Conservation (phyloP, 2,888 invertebrate genomes). For the Metellina segmentata region DNA sequence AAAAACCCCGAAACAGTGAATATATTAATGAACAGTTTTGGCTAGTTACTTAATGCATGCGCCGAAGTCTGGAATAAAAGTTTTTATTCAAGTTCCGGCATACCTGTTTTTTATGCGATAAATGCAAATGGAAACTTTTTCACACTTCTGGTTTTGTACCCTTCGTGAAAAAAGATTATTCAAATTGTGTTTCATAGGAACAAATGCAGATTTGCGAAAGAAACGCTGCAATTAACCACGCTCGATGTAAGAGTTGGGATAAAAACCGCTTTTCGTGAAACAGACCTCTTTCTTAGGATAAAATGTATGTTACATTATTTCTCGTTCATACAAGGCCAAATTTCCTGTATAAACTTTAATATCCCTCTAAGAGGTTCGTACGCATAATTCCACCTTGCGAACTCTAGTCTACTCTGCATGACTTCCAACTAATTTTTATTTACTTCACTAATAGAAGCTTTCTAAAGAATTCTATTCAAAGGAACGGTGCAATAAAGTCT, state of each 20-base stretch:
- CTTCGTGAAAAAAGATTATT: conserved; percentile 31
- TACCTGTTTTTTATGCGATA: conserved; percentile 61
- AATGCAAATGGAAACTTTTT: conserved; percentile 62
- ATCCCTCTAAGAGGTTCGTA: too few relatives aligned
- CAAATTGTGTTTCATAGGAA: conserved; percentile 23
- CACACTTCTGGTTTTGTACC: conserved; percentile 14
- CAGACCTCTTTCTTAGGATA: too few relatives aligned
- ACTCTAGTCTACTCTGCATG: too few relatives aligned
- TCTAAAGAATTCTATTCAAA: too few relatives aligned
- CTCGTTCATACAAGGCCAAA: too few relatives aligned
- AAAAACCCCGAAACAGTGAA: conserved; percentile 67
- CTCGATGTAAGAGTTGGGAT: background rate
- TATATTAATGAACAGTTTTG: conserved; percentile 73
- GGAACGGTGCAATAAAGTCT: too few relatives aligned
- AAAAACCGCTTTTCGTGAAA: too few relatives aligned
- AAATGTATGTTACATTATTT: too few relatives aligned
- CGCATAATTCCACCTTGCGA: too few relatives aligned
- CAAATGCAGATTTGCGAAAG: background rate
- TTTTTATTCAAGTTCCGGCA: conserved; percentile 52
- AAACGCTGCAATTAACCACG: conserved; percentile 19
- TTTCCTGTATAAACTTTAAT: too few relatives aligned
- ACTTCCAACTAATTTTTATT: too few relatives aligned
- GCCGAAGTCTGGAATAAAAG: conserved; percentile 41
- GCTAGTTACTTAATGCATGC: conserved; percentile 69
- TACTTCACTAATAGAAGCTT: too few relatives aligned